Percentiles rank a stretch among this genome's conserved stretches.
These are phyloP conservation scores for Tipula vernalis DNA, from an alignment of 2,888 invertebrate genomes.

Conservation along the genomic window DNA sequence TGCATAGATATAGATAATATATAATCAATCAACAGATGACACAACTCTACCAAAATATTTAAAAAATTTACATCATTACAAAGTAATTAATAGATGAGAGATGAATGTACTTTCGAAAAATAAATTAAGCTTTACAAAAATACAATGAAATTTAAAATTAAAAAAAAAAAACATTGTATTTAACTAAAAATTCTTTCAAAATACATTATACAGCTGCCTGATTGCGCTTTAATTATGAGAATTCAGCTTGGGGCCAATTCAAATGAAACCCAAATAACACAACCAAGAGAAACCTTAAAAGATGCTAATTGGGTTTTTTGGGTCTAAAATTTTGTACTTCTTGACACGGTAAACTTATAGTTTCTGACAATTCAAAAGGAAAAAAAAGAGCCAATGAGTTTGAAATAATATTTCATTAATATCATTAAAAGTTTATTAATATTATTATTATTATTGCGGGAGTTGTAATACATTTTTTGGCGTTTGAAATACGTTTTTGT, in stretches of 20 bases:
- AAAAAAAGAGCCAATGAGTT: not conserved
- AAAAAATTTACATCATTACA: not conserved
- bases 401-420: not conserved
- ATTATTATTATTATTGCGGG: not conserved
- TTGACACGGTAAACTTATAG: not conserved
- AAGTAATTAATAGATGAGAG: not conserved
- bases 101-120: not conserved
- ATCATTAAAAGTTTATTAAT: not conserved
- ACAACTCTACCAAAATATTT: not conserved
- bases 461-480: not conserved
- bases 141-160: not conserved
- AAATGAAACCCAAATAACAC: constrained; percentile 11
- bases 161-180: not conserved
- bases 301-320: constrained; percentile 6
- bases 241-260: constrained; percentile 14
- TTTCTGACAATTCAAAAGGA: not conserved
- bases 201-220: constrained; percentile 15
- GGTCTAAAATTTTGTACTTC: not conserved
- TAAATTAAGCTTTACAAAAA: not conserved
- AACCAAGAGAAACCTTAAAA: not conserved
- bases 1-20: too few species aligned
- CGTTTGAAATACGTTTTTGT: not conserved
- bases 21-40: too few species aligned
- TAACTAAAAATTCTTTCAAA: not conserved
- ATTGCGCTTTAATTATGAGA: constrained; percentile 20